Evolutionary conservation across 2,797 vertebrate species (phyloP).

Genomic region (Oreortyx pictus): DNA sequence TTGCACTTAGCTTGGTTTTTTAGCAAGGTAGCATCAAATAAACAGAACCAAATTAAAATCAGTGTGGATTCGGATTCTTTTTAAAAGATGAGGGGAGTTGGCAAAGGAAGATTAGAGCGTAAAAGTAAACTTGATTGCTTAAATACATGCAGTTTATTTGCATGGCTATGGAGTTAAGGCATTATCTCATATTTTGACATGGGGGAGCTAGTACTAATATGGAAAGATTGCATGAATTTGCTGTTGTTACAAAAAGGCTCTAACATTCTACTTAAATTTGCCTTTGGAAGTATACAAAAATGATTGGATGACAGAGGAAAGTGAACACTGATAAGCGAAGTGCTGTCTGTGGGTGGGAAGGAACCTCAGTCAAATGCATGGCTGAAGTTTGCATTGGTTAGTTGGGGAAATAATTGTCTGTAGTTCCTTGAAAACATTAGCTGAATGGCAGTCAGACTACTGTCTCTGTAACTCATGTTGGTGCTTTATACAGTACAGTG

Average conservation of each 20-base stretch:
- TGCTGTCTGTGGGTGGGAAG: neutral
- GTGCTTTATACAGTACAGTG: neutral
- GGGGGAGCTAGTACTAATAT: neutral
- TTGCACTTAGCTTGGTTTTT: neutral
- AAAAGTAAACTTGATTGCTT: neutral
- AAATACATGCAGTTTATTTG: neutral
- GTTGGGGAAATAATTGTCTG: neutral
- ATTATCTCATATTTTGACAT: neutral
- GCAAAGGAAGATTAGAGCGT: neutral
- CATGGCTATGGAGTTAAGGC: neutral
- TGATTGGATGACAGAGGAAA: neutral
- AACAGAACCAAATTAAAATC: neutral
- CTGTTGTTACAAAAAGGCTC: neutral
- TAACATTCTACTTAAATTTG: slow-evolving; percentile 10
- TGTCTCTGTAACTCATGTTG: neutral
- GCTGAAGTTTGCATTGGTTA: neutral
- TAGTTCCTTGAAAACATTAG: neutral
- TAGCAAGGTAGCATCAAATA: neutral
- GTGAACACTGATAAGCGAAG: neutral
- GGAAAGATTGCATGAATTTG: neutral
- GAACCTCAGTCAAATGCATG: neutral
- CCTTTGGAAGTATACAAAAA: neutral
- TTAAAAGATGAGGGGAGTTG: neutral
- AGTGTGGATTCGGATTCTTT: neutral
- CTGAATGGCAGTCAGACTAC: neutral